Base-by-base conservation (phyloP, 2,888 invertebrate species). In the Nemoura dubitans region DNA sequence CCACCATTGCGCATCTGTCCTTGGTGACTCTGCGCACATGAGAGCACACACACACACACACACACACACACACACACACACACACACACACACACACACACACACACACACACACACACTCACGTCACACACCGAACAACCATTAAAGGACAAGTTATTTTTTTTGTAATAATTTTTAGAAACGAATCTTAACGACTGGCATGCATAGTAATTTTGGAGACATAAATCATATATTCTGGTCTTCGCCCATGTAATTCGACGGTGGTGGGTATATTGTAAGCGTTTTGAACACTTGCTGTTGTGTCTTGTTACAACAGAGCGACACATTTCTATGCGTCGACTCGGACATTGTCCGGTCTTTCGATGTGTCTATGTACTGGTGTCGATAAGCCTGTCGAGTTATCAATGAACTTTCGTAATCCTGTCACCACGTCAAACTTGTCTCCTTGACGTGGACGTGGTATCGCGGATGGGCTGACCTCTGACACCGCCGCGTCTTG, bases 141-240 rank as follows among this genome's bases (percentile, higher is more conserved):
- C 30, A 84, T 84, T 84, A 84, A 84, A 76, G 76, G 81, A 81
- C 81, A 81, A 81, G 59, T 84, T 84, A 27, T 84, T 84, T 82
- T 27, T 76, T 84, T 76, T 21, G 82, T 36, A 76, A 84, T 59
- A 84, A 84, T 84, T 59, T 84, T 29, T 84, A 26, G 14, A 84
- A 84, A 26, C 76, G 1, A 43, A 84, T 16, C 76, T 84, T 84
- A 84, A 84, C 84, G 43, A 81, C 28, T 30, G 81, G 29, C 29
- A 27, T 29, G 43, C 84, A 81, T 76, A 28, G 84, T 76, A 84
- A 84, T 84, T 84, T 84, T 59, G 84, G 84, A 59, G 59, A 84
- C 76, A 43, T 59, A 25, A 84, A 84, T 84, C 84, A 84, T 84
- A 59, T 78, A 29, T 81, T 59, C 59, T 59, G 59, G 59, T 59